Conservation (phyloP, 2,113 vertebrate genomes). For the Craseonycteris thonglongyai region DNA sequence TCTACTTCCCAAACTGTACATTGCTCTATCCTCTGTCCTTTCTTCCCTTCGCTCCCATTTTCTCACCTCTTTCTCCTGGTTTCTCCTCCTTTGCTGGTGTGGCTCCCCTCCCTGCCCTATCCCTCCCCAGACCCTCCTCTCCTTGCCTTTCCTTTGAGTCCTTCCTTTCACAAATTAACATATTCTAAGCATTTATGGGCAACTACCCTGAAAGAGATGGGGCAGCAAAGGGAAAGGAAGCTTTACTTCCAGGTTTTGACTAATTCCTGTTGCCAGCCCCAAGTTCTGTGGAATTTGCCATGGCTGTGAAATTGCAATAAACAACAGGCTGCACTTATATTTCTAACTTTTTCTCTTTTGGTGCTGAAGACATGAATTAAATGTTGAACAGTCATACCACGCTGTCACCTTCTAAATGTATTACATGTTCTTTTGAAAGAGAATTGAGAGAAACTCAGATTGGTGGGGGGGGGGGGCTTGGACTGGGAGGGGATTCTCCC, state of each 20-base stretch:
- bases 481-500: not conserved
- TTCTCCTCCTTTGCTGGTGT: not conserved
- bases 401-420: conserved; percentile 2
- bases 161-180: conserved; percentile 47
- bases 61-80: not conserved
- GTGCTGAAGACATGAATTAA: conserved; percentile 8
- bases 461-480: not conserved
- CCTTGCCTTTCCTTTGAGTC: conserved; percentile 1
- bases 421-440: conserved; percentile 25
- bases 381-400: conserved; percentile 42
- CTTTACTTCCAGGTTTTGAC: not conserved
- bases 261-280: conserved; percentile 12
- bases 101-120: not conserved
- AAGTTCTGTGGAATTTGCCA: conserved; percentile 21
- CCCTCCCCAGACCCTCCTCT: not conserved
- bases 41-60: not conserved
- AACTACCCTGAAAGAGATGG: not conserved
- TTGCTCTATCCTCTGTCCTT: not conserved
- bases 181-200: conserved; percentile 35
- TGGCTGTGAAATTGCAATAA: conserved; percentile 56
- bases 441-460: not conserved
- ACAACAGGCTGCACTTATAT: not conserved
- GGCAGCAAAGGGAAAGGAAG: not conserved
- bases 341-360: conserved; percentile 40
- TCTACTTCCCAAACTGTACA: not conserved